phyloP scores from a whole-genome alignment of 2,113 vertebrate species.

The Machaerirhynchus nigripectus region DNA sequence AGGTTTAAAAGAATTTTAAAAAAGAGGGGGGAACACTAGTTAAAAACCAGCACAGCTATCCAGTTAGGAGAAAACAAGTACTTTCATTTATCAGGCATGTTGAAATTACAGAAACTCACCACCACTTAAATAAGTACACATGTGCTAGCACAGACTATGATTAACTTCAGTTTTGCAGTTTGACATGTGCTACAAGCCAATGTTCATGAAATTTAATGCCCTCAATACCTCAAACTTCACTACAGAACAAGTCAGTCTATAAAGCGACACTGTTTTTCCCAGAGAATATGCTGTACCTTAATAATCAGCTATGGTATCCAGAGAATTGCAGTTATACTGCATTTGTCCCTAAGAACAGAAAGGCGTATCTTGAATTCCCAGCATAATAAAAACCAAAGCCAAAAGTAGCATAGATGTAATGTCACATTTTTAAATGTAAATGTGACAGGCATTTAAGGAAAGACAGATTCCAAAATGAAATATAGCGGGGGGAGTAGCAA shows the following conservation, averaged over 20 bases:
- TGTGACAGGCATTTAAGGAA: constrained; percentile 27
- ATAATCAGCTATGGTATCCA: neutral
- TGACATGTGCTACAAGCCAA: neutral
- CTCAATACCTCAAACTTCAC: neutral
- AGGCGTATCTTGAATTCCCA: neutral
- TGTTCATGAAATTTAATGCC: neutral
- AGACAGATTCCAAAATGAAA: constrained; percentile 38
- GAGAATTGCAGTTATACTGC: neutral
- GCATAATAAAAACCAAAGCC: neutral
- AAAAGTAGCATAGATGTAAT: constrained; percentile 11
- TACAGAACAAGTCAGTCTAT: neutral
- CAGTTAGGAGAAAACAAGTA: neutral
- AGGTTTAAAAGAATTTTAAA: neutral
- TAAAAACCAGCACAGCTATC: neutral
- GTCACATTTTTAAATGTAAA: constrained; percentile 44
- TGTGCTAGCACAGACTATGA: neutral
- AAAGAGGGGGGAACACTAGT: rapidly evolving
- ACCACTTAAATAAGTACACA: neutral
- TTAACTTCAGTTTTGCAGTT: neutral
- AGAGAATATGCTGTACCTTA: neutral
- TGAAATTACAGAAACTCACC: neutral
- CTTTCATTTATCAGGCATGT: neutral
- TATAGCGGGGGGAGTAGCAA: constrained; percentile 11
- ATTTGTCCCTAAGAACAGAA: neutral
- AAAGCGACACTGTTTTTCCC: neutral